Percentiles rank a stretch among this genome's conserved stretches.
These are phyloP conservation scores for Smutsia gigantea DNA, from an alignment of 2,797 vertebrate species.

Conservation along the genomic window DNA sequence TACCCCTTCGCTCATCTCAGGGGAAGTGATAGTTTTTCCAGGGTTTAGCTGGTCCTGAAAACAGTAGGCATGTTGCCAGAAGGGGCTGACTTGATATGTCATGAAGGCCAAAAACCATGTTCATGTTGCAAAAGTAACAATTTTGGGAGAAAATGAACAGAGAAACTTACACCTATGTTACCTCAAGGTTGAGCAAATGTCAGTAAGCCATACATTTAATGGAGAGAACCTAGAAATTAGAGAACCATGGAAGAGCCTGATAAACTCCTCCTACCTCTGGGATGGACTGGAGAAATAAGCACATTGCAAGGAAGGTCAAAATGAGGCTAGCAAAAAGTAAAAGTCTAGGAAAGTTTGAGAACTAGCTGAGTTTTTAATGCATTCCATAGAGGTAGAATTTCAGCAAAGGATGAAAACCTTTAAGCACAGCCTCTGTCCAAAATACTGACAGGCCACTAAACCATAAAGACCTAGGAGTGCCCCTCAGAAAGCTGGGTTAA, in stretches of 20 bases:
- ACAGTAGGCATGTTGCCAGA: not conserved
- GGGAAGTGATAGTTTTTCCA: not conserved
- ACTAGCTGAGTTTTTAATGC: not conserved
- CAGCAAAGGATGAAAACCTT: not conserved
- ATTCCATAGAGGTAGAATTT: not conserved
- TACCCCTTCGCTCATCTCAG: not conserved
- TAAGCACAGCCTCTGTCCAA: not conserved
- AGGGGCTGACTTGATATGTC: not conserved
- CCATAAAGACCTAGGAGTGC: not conserved
- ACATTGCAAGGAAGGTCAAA: not conserved
- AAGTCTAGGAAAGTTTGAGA: not conserved
- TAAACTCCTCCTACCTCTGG: not conserved
- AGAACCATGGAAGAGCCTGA: not conserved
- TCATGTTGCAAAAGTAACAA: not conserved
- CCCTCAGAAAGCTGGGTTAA: not conserved
- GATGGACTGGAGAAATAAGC: not conserved
- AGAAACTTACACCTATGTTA: not conserved
- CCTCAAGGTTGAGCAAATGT: not conserved
- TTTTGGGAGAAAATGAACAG: not conserved
- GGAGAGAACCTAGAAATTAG: not conserved
- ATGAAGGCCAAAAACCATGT: not conserved
- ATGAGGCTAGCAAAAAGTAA: not conserved
- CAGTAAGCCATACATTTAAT: not conserved
- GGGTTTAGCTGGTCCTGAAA: not conserved
- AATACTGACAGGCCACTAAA: not conserved